These are phyloP conservation scores for Drosophila algonquin DNA, from an alignment of 2,888 invertebrate species.

Conservation along the genomic window DNA sequence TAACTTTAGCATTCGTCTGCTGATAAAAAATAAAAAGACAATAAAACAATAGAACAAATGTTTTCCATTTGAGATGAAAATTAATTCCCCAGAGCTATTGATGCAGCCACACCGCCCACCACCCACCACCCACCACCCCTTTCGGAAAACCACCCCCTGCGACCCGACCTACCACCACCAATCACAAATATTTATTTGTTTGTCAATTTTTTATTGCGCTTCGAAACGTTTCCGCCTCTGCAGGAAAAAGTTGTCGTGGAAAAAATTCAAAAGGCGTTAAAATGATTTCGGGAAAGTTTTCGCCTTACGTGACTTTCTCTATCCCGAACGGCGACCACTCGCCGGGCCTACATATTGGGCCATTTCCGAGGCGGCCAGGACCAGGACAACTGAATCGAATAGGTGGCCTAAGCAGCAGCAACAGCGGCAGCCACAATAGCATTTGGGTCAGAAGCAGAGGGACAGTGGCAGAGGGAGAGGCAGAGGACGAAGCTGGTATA, in stretches of 20 bases:
- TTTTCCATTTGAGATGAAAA: constrained; percentile 37
- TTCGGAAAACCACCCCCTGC: constrained; percentile 1
- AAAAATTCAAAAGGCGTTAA: constrained; percentile 75
- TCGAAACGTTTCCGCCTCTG: constrained; percentile 27
- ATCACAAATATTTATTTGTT: constrained; percentile 69
- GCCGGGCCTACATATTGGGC: constrained; percentile 59
- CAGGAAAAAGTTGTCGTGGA: constrained; percentile 50
- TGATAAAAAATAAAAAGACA: constrained; percentile 13
- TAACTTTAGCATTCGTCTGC: constrained; percentile 27
- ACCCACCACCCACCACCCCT: background rate
- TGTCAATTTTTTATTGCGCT: constrained; percentile 70
- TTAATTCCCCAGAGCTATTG: constrained; percentile 45
- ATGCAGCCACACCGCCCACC: background rate
- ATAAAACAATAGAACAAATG: constrained; percentile 52
- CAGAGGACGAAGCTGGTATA: constrained; percentile 47
- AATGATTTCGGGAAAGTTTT: constrained; percentile 72
- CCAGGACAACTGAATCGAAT: constrained; percentile 59
- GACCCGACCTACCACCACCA: constrained; percentile 51
- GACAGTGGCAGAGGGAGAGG: constrained; percentile 16
- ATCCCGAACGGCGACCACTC: constrained; percentile 39
- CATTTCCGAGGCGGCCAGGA: constrained; percentile 37
- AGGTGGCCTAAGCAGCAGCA: constrained; percentile 69
- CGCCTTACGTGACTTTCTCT: constrained; percentile 68
- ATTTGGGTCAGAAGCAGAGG: constrained; percentile 13
- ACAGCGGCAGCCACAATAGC: constrained; percentile 29